These are phyloP conservation scores for Corvus hawaiiensis DNA, from an alignment of 2,113 vertebrate genomes.

Conservation along the genomic window DNA sequence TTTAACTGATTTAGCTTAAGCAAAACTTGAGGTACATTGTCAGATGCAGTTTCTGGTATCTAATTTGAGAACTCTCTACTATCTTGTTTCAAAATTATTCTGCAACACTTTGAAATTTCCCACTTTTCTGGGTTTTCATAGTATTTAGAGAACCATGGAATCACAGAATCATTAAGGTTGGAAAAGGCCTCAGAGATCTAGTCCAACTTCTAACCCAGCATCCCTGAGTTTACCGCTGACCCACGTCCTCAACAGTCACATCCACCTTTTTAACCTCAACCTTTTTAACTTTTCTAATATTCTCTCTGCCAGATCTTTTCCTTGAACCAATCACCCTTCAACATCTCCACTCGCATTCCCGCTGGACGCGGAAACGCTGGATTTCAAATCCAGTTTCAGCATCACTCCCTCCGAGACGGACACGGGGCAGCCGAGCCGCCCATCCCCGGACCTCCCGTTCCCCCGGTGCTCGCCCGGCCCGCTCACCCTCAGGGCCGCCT, in stretches of 20 bases:
- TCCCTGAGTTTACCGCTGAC: background rate
- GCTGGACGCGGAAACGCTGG: accelerated
- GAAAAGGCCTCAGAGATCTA: background rate
- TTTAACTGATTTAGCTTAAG: background rate
- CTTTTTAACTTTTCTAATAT: no score
- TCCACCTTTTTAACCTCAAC: background rate
- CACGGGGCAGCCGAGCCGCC: accelerated
- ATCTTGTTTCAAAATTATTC: background rate
- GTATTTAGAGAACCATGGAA: background rate
- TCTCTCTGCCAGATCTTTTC: background rate
- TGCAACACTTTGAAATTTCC: background rate
- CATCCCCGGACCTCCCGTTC: accelerated
- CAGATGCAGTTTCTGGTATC: background rate
- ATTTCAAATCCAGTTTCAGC: accelerated
- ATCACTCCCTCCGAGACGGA: accelerated
- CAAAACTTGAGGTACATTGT: background rate
- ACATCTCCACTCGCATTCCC: accelerated
- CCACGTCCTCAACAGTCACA: background rate
- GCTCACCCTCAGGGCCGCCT: slow-evolving; percentile 75
- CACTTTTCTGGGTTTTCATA: background rate
- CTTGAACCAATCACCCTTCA: background rate
- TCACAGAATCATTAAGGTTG: background rate
- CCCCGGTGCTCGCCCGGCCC: background rate
- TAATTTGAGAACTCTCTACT: background rate
- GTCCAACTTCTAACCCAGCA: background rate